Conservation (phyloP, 2,888 invertebrate species). For the Esperia sulphurella region DNA sequence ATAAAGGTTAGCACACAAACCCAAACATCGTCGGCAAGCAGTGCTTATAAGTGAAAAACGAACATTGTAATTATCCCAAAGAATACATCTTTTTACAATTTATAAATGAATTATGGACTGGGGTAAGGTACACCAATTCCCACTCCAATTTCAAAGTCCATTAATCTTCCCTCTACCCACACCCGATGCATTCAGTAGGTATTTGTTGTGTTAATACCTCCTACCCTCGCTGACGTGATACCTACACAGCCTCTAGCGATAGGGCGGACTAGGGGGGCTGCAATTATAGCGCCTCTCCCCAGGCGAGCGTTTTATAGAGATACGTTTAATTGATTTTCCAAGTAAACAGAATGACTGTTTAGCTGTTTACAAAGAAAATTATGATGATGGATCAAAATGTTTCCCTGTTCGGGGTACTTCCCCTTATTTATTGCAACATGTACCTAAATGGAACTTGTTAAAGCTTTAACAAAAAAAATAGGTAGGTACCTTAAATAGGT, state of each 20-base stretch:
- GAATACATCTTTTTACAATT: no score
- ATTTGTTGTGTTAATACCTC: conserved; percentile 1
- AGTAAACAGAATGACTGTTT: conserved; percentile 12
- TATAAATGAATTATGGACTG: background rate
- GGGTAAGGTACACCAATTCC: conserved; percentile 16
- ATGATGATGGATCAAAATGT: no score
- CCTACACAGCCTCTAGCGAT: conserved; percentile 15
- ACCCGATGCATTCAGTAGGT: conserved; percentile 18
- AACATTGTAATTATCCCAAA: no score
- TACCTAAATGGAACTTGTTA: no score
- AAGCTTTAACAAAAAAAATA: no score
- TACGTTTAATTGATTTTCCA: conserved; percentile 35
- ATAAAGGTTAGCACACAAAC: no score
- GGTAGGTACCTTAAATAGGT: no score
- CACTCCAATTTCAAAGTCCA: conserved; percentile 39
- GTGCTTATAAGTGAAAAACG: no score
- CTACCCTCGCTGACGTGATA: conserved; percentile 15
- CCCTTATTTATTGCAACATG: no score
- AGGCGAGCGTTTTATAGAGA: conserved; percentile 22
- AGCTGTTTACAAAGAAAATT: no score
- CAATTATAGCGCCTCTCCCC: conserved; percentile 35
- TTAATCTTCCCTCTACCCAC: conserved; percentile 38
- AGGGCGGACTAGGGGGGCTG: conserved; percentile 31
- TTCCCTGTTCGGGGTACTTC: no score
- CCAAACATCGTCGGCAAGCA: no score